Percentiles rank a stretch among this genome's conserved stretches.
phyloP scores from a whole-genome alignment of 2,113 vertebrate species.

The Python bivittatus region DNA sequence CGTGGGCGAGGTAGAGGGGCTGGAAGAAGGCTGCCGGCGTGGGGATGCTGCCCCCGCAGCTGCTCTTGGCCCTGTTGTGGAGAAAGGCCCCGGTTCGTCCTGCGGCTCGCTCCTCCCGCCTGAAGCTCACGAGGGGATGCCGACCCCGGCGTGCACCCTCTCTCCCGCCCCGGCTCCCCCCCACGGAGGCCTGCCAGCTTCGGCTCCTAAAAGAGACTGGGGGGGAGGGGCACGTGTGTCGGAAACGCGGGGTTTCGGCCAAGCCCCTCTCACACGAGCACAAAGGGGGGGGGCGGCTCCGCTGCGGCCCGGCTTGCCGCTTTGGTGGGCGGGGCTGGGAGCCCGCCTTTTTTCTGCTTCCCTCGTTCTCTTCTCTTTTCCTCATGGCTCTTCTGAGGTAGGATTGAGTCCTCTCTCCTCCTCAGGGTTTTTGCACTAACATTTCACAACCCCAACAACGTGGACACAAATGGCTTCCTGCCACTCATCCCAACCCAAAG shows the following conservation, averaged over 20 bases:
- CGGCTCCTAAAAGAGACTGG: neutral
- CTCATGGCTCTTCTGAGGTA: no score
- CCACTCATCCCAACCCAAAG: neutral
- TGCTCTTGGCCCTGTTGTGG: neutral
- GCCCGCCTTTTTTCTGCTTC: no score
- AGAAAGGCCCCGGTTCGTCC: neutral
- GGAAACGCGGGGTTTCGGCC: no score
- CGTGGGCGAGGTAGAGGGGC: neutral
- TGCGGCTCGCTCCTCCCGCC: neutral
- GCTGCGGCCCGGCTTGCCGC: neutral
- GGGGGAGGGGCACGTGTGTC: neutral
- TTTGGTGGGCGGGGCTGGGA: neutral
- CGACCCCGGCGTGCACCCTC: neutral
- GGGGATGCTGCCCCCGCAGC: neutral
- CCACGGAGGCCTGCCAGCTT: neutral
- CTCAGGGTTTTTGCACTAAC: no score
- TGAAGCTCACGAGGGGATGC: neutral
- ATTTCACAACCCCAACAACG: no score
- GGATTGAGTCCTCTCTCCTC: no score
- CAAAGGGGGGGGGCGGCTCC: neutral
- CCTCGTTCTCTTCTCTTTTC: no score
- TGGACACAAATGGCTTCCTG: neutral
- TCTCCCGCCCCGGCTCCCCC: fast-evolving
- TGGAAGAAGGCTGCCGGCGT: neutral
- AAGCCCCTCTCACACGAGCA: neutral